A percentile compares a stretch with the other conserved stretches of the same genome.
These are phyloP conservation scores for Spodoptera litura DNA, from an alignment of 1,140 invertebrate species.

Conservation along the genomic window DNA sequence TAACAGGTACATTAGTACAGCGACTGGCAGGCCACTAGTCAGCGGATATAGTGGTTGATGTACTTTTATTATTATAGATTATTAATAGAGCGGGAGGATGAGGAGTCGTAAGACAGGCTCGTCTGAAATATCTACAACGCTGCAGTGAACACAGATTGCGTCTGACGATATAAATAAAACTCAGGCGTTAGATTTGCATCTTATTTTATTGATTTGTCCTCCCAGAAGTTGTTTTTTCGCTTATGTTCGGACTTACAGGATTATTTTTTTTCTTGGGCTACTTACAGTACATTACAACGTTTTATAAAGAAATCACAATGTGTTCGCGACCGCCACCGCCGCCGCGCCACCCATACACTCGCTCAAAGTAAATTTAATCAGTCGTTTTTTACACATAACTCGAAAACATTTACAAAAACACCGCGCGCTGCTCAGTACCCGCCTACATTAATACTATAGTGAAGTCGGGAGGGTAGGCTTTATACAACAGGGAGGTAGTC, in stretches of 20 bases:
- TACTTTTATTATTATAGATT: no score
- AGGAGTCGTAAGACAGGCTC: not conserved
- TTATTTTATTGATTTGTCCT: conserved; percentile 84
- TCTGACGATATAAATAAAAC: conserved; percentile 69
- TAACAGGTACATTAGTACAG: conserved; percentile 18
- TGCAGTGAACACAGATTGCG: no score
- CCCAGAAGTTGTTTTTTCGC: conserved; percentile 79
- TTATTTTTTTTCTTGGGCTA: conserved; percentile 83
- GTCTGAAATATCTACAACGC: not conserved
- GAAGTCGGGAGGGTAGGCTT: not conserved
- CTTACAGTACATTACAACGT: conserved; percentile 82
- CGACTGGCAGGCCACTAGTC: not conserved
- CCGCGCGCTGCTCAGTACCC: conserved; percentile 30
- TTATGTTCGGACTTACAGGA: conserved; percentile 82
- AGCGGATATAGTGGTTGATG: no score
- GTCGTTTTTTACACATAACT: conserved; percentile 71
- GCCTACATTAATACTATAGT: not conserved
- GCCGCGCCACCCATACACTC: conserved; percentile 51
- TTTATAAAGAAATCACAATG: conserved; percentile 85
- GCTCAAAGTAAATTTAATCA: conserved; percentile 71
- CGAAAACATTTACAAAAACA: conserved; percentile 63
- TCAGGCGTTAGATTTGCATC: conserved; percentile 75
- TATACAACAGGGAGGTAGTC: conserved; percentile 3
- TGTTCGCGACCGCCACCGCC: conserved; percentile 59
- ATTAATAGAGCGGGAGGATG: no score